Percentiles rank a stretch among this genome's conserved stretches.
These are phyloP conservation scores for Drosophila simulans DNA, from an alignment of 1,140 invertebrate species.

Conservation along the genomic window DNA sequence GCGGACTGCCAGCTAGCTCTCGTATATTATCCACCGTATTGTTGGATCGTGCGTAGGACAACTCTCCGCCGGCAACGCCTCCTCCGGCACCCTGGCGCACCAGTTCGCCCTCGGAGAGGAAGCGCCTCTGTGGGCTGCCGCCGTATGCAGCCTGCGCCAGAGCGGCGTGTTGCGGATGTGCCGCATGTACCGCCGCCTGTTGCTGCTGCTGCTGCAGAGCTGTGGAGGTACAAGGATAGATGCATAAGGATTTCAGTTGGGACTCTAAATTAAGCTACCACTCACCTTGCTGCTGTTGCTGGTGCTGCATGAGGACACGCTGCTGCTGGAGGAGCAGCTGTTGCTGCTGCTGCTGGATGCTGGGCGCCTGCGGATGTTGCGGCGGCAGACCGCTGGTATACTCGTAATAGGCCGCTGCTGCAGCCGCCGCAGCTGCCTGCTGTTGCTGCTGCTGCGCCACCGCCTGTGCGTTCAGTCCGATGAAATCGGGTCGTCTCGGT, in stretches of 20 bases:
- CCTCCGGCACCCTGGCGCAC: constrained; percentile 88
- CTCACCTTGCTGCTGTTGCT: constrained; percentile 75
- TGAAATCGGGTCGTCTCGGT: constrained; percentile 93
- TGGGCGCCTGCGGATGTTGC: constrained; percentile 76
- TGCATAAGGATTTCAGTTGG: neutral
- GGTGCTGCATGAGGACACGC: constrained; percentile 74
- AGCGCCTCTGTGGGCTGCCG: constrained; percentile 91
- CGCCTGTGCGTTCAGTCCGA: constrained; percentile 86
- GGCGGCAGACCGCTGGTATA: constrained; percentile 79
- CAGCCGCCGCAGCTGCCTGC: constrained; percentile 80
- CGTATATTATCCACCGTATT: constrained; percentile 89
- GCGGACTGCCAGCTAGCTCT: constrained; percentile 93
- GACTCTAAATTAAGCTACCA: neutral
- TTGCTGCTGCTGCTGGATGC: constrained; percentile 79
- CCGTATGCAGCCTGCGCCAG: constrained; percentile 78
- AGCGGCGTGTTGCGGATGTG: constrained; percentile 57
- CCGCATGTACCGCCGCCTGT: constrained; percentile 34
- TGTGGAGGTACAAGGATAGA: neutral
- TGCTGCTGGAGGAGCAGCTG: constrained; percentile 72
- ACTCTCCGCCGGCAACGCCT: constrained; percentile 84
- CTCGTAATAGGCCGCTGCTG: constrained; percentile 86
- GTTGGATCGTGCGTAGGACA: constrained; percentile 86
- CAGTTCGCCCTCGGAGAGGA: constrained; percentile 93
- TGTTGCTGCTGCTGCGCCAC: constrained; percentile 51
- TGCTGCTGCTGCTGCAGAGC: constrained; percentile 57